Percentiles rank a stretch among this genome's conserved stretches.
phyloP scores from a whole-genome alignment of 2,888 invertebrate species.

The Zaprionus bogoriensis region DNA sequence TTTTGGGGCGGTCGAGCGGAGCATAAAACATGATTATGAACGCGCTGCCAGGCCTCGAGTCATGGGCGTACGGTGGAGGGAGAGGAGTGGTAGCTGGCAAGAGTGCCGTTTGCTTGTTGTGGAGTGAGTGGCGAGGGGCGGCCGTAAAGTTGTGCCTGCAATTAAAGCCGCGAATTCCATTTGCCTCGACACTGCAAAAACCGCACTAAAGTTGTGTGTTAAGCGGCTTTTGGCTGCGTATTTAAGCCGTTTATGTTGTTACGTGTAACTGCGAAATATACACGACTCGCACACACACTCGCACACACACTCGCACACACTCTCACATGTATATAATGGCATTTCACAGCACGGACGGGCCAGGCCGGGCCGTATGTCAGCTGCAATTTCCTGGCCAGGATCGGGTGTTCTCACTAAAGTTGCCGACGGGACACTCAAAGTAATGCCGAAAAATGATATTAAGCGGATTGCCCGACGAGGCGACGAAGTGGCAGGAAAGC shows the following conservation, averaged over 20 bases:
- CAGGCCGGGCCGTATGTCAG: constrained; percentile 47
- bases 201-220: constrained; percentile 67
- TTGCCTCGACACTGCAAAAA: constrained; percentile 36
- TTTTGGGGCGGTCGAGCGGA: constrained; percentile 28
- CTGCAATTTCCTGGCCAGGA: constrained; percentile 31
- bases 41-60: constrained; percentile 4
- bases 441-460: constrained; percentile 75
- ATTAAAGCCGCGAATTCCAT: constrained; percentile 43
- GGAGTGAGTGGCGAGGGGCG: not conserved
- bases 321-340: not conserved
- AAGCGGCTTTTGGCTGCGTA: constrained; percentile 67
- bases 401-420: constrained; percentile 17
- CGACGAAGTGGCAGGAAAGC: constrained; percentile 4
- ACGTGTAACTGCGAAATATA: constrained; percentile 52
- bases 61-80: no score
- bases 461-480: constrained; percentile 62
- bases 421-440: constrained; percentile 51
- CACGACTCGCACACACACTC: constrained; percentile 16
- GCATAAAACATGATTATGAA: constrained; percentile 65
- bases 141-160: constrained; percentile 33
- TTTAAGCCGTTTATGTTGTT: constrained; percentile 67
- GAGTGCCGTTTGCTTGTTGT: no score
- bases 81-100: no score
- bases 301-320: constrained; percentile 1
- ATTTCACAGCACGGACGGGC: constrained; percentile 10